Conservation (phyloP, 2,113 vertebrate species). For the Chloebia gouldiae region DNA sequence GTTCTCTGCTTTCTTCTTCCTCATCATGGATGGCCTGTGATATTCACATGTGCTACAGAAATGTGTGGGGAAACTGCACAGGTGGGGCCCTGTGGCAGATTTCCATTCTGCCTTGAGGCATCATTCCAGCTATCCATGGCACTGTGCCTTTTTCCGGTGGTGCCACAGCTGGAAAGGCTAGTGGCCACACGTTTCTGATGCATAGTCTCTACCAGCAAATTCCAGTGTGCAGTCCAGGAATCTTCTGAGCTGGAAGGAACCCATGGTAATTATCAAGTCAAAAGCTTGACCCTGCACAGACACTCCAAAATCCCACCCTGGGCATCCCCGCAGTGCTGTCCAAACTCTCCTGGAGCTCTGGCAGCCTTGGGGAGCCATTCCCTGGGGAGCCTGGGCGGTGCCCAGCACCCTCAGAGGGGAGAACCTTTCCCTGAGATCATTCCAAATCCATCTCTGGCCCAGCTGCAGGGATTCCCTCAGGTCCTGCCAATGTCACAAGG, state of each 20-base stretch:
- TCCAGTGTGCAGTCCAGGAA: not conserved
- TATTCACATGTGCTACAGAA: not conserved
- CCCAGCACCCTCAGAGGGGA: no score
- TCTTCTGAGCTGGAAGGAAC: not conserved
- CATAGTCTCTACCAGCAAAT: not conserved
- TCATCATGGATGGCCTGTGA: rapidly evolving
- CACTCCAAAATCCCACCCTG: not conserved
- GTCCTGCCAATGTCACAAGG: no score
- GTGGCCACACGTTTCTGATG: not conserved
- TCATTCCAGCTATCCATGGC: rapidly evolving
- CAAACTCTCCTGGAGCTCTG: not conserved
- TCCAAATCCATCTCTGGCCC: rapidly evolving
- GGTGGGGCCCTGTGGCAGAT: rapidly evolving
- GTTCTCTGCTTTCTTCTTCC: not conserved
- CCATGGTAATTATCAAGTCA: no score
- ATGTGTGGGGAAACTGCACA: not conserved
- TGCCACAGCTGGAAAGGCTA: not conserved
- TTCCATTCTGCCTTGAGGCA: not conserved
- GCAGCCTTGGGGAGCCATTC: not conserved
- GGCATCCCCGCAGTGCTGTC: rapidly evolving
- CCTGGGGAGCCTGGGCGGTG: not conserved
- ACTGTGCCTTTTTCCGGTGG: not conserved
- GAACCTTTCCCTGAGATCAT: rapidly evolving
- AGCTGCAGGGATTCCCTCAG: rapidly evolving
- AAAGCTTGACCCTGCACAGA: no score